phyloP scores from a whole-genome alignment of 2,113 vertebrate genomes.

The Notothenia coriiceps region DNA sequence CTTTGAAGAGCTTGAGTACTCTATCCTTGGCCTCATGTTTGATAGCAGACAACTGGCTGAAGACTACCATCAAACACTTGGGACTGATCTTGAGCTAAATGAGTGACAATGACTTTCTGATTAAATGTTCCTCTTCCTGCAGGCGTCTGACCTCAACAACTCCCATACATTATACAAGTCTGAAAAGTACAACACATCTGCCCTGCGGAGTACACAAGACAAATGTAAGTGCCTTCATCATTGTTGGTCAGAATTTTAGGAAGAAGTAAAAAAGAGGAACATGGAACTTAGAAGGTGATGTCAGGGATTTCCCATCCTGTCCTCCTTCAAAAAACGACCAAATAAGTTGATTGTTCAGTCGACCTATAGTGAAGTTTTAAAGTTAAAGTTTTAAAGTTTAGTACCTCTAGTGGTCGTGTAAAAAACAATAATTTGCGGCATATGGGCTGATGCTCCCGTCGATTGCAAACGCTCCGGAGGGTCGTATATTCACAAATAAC shows the following conservation, averaged over 20 bases:
- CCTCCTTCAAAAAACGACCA: no score
- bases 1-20: slow-evolving; percentile 61
- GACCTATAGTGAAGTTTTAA: no score
- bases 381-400: no score
- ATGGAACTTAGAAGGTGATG: slow-evolving; percentile 6
- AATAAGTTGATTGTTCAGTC: no score
- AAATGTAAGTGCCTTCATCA: neutral
- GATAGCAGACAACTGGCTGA: slow-evolving; percentile 40
- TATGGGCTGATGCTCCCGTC: no score
- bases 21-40: slow-evolving; percentile 41
- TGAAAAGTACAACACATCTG: slow-evolving; percentile 19
- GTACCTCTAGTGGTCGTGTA: no score
- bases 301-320: neutral
- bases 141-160: slow-evolving; percentile 17
- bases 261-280: slow-evolving; percentile 4
- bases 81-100: slow-evolving; percentile 52
- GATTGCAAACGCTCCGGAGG: no score
- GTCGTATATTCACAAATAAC: no score
- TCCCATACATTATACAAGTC: neutral
- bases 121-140: slow-evolving; percentile 43
- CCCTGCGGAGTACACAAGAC: neutral
- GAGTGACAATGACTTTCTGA: slow-evolving; percentile 52
- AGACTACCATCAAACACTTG: slow-evolving; percentile 70
- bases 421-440: no score
- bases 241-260: slow-evolving; percentile 8